Conservation (phyloP, 2,797 vertebrate genomes). For the Syngnathus acus region DNA sequence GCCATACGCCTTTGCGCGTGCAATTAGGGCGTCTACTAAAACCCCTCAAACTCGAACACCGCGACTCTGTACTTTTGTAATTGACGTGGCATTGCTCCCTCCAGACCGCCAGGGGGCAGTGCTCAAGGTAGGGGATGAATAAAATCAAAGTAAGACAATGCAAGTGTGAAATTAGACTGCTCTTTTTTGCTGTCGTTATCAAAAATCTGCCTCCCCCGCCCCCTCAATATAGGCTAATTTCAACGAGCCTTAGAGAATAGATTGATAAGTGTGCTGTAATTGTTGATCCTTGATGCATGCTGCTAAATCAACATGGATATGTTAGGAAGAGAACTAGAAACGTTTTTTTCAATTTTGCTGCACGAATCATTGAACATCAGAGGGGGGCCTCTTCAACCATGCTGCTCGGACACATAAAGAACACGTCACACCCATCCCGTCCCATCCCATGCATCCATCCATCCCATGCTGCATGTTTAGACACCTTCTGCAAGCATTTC, state of each 20-base stretch:
- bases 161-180: too few species aligned
- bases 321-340: too few species aligned
- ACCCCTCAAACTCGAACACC: too few species aligned
- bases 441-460: conserved; percentile 37
- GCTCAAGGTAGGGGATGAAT: too few species aligned
- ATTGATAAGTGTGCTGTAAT: neutral
- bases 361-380: neutral
- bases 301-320: neutral
- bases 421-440: conserved; percentile 62
- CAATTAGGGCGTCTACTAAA: too few species aligned
- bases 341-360: neutral
- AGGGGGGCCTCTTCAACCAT: neutral
- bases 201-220: too few species aligned
- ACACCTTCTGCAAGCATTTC: conserved; percentile 4
- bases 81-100: too few species aligned
- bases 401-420: conserved; percentile 22
- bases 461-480: conserved; percentile 32
- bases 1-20: too few species aligned
- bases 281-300: neutral
- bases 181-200: too few species aligned
- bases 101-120: too few species aligned
- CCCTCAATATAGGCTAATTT: neutral
- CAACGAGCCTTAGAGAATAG: neutral
- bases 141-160: too few species aligned
- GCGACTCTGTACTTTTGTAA: too few species aligned